Base-by-base conservation (phyloP, 1,140 invertebrate species). In the Mylabris phalerata region DNA sequence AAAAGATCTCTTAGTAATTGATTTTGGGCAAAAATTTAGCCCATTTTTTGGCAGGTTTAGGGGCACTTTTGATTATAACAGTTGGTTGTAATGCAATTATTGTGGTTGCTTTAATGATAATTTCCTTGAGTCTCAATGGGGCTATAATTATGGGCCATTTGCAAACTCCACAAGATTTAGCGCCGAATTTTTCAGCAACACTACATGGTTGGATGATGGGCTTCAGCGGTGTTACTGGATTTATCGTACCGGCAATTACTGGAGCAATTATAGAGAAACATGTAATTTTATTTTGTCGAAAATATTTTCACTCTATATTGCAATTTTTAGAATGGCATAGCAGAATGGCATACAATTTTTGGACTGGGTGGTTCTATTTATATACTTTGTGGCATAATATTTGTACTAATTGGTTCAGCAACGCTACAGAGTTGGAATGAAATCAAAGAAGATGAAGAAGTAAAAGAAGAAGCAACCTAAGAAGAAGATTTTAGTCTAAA, bases 101-200 rank as follows among this genome's bases (percentile, higher is more conserved):
- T 40, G 52, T 41, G 3, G 11, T 51, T 5, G 39, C 42, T 2
- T 38, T 51, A 11, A 24, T 51, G n/a, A 11, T 41, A 13, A 7
- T 55, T 2, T 40, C 46, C 9, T 44, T 46, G 25, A 85, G 87
- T 1, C 80, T 89, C 13, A 90, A 91, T 60, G 92, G 91, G 0
- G 88, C 90, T 41, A 85, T 87, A 0, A 89, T 87, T n/a, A 79
- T 89, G 51, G 89, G 89, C 0, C 92, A 82, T 74, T 79, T 89
- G 67, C 84, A 87, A 64, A 92, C 92, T 69, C 87, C 90, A 56
- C 84, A 93, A 72, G 88, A 91, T 73, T 74, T 92, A 39, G 85
- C 88, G 0, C 85, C 85, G 2, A 91, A 89, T 72, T 88, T 80
- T 75, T 89, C 89, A 19, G 86, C 85, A 42, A 84, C 84, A 1